These are phyloP conservation scores for Tridacna crocea DNA, from an alignment of 2,888 invertebrate species.

Conservation along the genomic window DNA sequence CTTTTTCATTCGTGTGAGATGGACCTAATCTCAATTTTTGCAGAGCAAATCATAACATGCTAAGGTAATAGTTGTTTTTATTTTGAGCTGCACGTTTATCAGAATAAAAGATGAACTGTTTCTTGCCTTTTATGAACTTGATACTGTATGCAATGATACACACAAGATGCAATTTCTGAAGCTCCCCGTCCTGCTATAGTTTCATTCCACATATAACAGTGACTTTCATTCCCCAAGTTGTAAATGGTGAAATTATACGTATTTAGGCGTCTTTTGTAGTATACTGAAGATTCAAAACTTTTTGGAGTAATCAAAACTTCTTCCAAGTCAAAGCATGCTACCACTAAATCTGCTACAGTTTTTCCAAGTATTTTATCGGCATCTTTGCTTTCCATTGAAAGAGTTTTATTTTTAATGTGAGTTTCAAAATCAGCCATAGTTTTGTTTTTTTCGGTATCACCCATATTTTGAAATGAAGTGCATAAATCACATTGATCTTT, in stretches of 20 bases:
- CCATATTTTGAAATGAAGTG: conserved; percentile 10
- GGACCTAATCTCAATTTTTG: conserved; percentile 5
- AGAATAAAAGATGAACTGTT: conserved; percentile 26
- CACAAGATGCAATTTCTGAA: no score
- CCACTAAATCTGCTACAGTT: background rate
- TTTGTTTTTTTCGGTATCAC: background rate
- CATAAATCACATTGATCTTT: conserved; percentile 47
- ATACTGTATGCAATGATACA: conserved; percentile 23
- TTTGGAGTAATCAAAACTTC: conserved; percentile 27
- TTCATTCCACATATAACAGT: conserved; percentile 27
- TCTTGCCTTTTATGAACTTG: conserved; percentile 1
- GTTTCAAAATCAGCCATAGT: conserved; percentile 5
- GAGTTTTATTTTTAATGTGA: conserved; percentile 30
- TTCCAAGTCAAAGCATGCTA: conserved; percentile 33
- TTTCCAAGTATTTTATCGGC: conserved; percentile 21
- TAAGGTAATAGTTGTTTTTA: conserved; percentile 22
- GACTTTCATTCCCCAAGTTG: conserved; percentile 16
- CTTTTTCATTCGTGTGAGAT: conserved; percentile 22
- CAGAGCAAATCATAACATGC: conserved; percentile 15
- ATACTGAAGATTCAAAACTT: conserved; percentile 26
- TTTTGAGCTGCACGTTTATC: conserved; percentile 17
- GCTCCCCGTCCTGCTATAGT: conserved; percentile 23
- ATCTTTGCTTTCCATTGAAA: conserved; percentile 16
- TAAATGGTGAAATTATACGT: conserved; percentile 30
- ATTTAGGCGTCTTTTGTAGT: conserved; percentile 33